Conservation (phyloP, 2,888 invertebrate genomes). For the Ethmia dodecea region DNA sequence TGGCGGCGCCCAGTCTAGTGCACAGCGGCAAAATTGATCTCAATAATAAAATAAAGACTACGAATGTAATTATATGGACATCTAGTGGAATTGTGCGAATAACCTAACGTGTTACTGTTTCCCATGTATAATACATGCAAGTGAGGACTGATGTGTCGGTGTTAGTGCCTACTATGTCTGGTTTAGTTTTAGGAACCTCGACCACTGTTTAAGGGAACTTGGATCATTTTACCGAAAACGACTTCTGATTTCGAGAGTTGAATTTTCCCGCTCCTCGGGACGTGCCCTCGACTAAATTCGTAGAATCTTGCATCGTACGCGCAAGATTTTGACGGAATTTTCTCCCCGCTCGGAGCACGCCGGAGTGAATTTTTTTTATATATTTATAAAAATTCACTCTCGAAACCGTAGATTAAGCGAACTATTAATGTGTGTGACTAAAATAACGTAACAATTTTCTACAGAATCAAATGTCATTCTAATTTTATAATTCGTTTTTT, state of each 20-base stretch:
- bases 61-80: constrained; percentile 41
- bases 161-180: constrained; percentile 72
- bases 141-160: constrained; percentile 56
- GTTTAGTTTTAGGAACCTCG: constrained; percentile 52
- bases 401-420: constrained; percentile 60
- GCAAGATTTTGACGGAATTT: constrained; percentile 52
- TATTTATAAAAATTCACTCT: constrained; percentile 42
- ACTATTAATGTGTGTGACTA: constrained; percentile 63
- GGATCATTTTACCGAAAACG: constrained; percentile 61
- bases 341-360: constrained; percentile 7
- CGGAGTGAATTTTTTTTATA: constrained; percentile 13
- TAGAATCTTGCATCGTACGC: constrained; percentile 39
- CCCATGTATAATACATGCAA: constrained; percentile 64
- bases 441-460: constrained; percentile 64
- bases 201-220: constrained; percentile 57
- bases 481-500: constrained; percentile 33
- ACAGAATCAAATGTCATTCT: constrained; percentile 51
- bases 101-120: constrained; percentile 61
- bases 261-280: constrained; percentile 28
- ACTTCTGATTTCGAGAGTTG: constrained; percentile 53
- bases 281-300: constrained; percentile 30
- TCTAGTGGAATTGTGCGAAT: constrained; percentile 73
- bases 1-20: constrained; percentile 48
- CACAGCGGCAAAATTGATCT: constrained; percentile 71
- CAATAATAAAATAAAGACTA: constrained; percentile 70